Base-by-base conservation (phyloP, 2,888 invertebrate genomes). In the Drosophila cognata region DNA sequence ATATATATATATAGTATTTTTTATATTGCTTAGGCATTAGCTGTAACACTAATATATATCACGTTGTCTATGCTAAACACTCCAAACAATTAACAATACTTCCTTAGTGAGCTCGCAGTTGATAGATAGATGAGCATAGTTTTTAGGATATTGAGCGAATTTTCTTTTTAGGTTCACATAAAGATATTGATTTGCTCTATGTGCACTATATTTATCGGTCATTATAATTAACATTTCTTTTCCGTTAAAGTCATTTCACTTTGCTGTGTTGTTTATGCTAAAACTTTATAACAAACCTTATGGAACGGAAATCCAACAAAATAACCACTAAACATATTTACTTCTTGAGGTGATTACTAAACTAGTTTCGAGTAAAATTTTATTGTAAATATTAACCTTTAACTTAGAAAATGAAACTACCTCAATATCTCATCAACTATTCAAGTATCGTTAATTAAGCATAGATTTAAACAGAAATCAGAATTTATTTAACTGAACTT, bases 1-100 rank as follows among this genome's bases (percentile, higher is more conserved):
- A 55, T 59, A 31, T 46, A 16, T 5, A 16, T 36, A 36, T 36
- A 36, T 36, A 55, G 3, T 68, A 46, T 11, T 60, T n/a, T 51
- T 71, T 51, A 60, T 61, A 61, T 70, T 57, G 63, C 64, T 75
- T 87, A 71, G 78, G 71, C 78, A 72, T 71, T 84, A 70, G 56
- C 57, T 67, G 55, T 69, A 63, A 68, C 56, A 63, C 84, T 87
- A 81, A 72, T 74, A 77, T 89, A 75, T 84, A 89, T 89, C 84
- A 84, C 84, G 65, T 70, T 77, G 60, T 74, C 59, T 71, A 70
- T 63, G 66, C 74, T 60, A 50, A 65, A 53, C 50, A 62, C 59
- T 52, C 52, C 60, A 57, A 35, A 35, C 46, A 55, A 60, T 46
- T 52, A 52, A 38, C 18, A 21, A 38, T 13, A 65, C 33, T 50